These are phyloP conservation scores for Toxostoma redivivum DNA, from an alignment of 2,113 vertebrate species.

Conservation along the genomic window DNA sequence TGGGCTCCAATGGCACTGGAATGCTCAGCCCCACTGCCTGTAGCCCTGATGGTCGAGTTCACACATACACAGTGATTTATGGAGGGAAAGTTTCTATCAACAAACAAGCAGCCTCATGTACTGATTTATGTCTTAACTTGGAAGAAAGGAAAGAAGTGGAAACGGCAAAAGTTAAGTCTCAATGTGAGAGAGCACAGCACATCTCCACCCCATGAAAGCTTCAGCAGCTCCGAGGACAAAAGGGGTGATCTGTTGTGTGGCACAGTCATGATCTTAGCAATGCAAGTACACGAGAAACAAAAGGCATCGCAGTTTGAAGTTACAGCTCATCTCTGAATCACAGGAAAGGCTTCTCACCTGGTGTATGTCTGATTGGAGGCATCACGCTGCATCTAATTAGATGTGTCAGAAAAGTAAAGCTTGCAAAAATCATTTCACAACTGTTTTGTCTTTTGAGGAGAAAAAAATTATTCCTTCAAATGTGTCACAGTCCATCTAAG, in stretches of 20 bases:
- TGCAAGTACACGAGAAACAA: not conserved
- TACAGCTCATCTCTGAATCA: not conserved
- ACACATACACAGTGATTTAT: not conserved
- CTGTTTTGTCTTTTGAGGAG: not conserved
- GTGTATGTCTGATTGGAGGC: not conserved
- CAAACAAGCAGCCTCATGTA: not conserved
- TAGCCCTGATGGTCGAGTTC: not conserved
- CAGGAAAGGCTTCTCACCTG: constrained; percentile 6
- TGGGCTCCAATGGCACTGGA: rapidly evolving
- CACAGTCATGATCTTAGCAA: not conserved
- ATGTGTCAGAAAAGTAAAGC: not conserved
- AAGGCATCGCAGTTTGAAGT: not conserved
- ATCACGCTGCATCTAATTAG: not conserved
- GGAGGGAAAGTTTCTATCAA: not conserved
- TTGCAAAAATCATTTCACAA: not conserved
- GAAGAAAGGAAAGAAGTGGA: not conserved
- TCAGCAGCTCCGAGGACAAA: not conserved
- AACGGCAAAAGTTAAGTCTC: not conserved
- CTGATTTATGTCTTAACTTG: not conserved
- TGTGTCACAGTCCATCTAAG: not conserved
- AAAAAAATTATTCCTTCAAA: not conserved
- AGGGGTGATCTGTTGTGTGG: rapidly evolving
- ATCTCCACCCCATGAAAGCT: not conserved
- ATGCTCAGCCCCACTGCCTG: not conserved
- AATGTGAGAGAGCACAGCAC: rapidly evolving